A percentile compares a stretch with the other conserved stretches of the same genome.
Conservation (phyloP, 2,888 invertebrate genomes). For the Slavum lentiscoides region DNA sequence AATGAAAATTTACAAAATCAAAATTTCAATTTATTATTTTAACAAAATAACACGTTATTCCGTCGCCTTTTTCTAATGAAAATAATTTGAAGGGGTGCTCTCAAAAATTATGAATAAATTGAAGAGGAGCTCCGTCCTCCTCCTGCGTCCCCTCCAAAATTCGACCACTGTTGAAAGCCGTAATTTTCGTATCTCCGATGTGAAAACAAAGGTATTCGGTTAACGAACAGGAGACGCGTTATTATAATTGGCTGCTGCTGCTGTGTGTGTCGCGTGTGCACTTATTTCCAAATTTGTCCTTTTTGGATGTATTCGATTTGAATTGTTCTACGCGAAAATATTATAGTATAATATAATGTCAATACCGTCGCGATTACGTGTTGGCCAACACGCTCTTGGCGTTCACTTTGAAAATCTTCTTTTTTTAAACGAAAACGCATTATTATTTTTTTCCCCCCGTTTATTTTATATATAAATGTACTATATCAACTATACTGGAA, state of each 20-base stretch:
- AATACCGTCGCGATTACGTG: not conserved
- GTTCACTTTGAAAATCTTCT: not conserved
- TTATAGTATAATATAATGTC: not conserved
- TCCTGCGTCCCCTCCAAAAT: too few relatives aligned
- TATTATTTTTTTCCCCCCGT: too few relatives aligned
- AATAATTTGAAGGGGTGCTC: too few relatives aligned
- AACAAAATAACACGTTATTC: too few relatives aligned
- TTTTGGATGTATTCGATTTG: not conserved
- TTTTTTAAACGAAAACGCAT: not conserved
- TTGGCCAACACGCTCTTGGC: not conserved
- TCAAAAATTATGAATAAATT: too few relatives aligned
- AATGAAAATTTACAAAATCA: too few relatives aligned
- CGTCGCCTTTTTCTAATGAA: too few relatives aligned
- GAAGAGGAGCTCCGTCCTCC: too few relatives aligned
- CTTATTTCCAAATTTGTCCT: not conserved
- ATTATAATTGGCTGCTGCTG: not conserved
- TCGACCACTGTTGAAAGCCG: not conserved
- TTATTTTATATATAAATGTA: too few relatives aligned
- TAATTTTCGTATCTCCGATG: not conserved
- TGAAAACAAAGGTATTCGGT: not conserved
- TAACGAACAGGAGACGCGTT: not conserved
- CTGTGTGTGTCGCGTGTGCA: not conserved
- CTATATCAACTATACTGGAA: not conserved
- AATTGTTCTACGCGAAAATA: not conserved
- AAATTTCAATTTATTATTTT: too few relatives aligned